Evolutionary conservation across 2,797 vertebrate species (phyloP), one percentile per base, ranked within the genome.

Genomic region (Thamnophis elegans): DNA sequence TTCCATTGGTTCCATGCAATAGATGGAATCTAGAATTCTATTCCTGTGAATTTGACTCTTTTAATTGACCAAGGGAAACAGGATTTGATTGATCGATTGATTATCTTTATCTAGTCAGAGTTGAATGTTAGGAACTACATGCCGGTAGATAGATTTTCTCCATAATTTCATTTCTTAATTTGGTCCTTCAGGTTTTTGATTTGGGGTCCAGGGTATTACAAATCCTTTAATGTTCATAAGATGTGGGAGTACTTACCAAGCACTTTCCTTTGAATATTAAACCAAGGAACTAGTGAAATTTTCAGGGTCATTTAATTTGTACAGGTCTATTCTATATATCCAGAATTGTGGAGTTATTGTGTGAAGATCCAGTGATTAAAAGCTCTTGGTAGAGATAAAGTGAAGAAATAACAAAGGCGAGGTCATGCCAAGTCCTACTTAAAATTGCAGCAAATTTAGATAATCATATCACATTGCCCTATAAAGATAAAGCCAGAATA

Each of bases 361-460:
- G 0, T 58, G n/a, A 94, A 47, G 12, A 26, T 42, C 87, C 54
- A n/a, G 53, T 56, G 9, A 5, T 0, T 0, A 0, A 58, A 88
- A 59, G 20, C 20, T 28, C n/a, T 36, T 3, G 0, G 4, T 20
- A 73, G 60, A 92, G 42, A 92, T 93, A 92, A 28, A 87, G 91
- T n/a, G 54, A 59, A 54, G 53, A 36, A 13, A 90, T 89, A 89
- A 89, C 88, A 86, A 36, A 92, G 85, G 5, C 26, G 0, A 87
- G 53, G 10, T 9, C 89, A 89, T 54, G 18, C 16, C 60, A 90
- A 56, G 42, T 87, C 86, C 20, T 42, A 28, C 32, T 2, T 78
- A 56, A 9, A 92, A 85, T 89, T 93, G 73, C 10, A 68, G 59
- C 60, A 53, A 87, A 32, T 82, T 42, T 59, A 85, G 13, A 51